Evolutionary conservation across 2,113 vertebrate species (phyloP).

Genomic region (Malaclemys terrapin): DNA sequence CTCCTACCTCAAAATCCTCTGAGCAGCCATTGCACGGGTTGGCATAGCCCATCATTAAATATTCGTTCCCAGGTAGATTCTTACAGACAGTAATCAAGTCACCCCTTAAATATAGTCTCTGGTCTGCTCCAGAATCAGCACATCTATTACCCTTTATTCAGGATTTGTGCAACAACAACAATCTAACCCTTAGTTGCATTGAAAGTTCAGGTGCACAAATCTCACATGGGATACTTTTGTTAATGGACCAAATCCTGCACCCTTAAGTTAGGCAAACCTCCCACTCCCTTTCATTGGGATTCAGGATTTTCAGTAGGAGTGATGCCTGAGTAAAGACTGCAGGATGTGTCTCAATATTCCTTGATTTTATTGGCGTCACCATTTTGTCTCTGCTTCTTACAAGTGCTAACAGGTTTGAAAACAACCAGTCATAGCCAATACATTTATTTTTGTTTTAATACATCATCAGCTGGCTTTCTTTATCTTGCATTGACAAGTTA

Average conservation of each 20-base stretch:
- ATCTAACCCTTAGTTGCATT: not conserved
- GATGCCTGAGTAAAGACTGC: not conserved
- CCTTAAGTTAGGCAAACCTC: not conserved
- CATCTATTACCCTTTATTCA: not conserved
- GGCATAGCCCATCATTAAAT: too few relatives aligned
- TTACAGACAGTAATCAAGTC: too few relatives aligned
- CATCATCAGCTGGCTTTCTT: not conserved
- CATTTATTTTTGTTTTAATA: slow-evolving; percentile 26
- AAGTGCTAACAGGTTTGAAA: slow-evolving; percentile 4
- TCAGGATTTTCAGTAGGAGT: too few relatives aligned
- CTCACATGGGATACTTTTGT: not conserved
- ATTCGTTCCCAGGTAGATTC: too few relatives aligned
- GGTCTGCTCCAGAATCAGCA: not conserved
- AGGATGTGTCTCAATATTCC: not conserved
- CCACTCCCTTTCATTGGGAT: too few relatives aligned
- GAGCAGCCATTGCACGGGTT: too few relatives aligned
- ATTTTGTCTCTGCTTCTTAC: not conserved
- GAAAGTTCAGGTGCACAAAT: not conserved
- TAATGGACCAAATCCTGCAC: not conserved
- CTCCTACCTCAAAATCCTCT: too few relatives aligned
- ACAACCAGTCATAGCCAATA: not conserved
- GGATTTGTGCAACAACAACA: not conserved
- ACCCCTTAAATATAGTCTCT: not conserved
- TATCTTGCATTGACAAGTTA: slow-evolving; percentile 1
- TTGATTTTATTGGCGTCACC: not conserved